phyloP scores from a whole-genome alignment of 2,113 vertebrate genomes.

The Coptodon rendalli region DNA sequence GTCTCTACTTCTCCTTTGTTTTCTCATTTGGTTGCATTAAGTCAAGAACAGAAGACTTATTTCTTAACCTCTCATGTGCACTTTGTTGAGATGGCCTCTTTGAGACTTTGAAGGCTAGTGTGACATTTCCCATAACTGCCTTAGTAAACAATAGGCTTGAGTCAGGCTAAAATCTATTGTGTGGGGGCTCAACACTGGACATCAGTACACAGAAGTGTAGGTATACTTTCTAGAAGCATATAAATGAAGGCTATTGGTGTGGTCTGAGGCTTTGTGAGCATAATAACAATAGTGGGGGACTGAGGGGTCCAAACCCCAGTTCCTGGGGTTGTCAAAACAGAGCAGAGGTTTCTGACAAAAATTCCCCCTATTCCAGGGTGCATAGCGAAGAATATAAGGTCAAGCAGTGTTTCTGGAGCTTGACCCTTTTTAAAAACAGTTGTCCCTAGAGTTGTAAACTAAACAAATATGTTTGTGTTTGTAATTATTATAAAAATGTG shows the following conservation, averaged over 20 bases:
- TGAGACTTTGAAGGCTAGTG: background rate
- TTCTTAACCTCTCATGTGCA: background rate
- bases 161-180: background rate
- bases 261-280: background rate
- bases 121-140: background rate
- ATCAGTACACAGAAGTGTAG: background rate
- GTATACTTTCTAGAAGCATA: background rate
- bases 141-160: background rate
- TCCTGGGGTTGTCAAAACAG: background rate
- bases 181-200: background rate
- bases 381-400: background rate
- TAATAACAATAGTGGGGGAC: background rate
- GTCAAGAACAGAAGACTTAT: background rate
- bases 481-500: background rate
- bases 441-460: background rate
- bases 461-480: background rate
- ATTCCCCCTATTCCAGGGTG: background rate
- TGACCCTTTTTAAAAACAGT: background rate
- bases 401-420: background rate
- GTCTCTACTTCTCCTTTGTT: background rate
- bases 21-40: conserved; percentile 10
- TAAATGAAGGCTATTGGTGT: background rate
- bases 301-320: background rate
- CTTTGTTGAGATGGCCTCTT: background rate
- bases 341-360: background rate